A percentile compares a stretch with the other conserved stretches of the same genome.
Conservation (phyloP, 2,888 invertebrate genomes). For the Onthophagus sagittarius region DNA sequence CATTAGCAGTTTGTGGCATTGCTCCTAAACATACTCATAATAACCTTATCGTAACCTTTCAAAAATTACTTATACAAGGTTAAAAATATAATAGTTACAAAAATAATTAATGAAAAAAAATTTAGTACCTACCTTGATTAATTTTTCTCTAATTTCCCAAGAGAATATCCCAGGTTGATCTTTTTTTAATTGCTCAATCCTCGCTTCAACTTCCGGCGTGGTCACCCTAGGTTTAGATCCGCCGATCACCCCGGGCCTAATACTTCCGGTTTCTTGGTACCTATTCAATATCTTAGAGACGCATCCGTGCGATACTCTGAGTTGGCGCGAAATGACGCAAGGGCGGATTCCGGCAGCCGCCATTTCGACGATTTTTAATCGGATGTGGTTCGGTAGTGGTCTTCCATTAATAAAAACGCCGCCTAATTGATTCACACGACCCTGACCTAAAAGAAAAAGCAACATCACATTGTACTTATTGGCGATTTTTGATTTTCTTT, state of each 20-base stretch:
- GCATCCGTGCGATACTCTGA: conserved; percentile 96
- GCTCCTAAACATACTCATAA: background rate
- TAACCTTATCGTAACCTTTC: too few relatives aligned
- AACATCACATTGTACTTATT: background rate
- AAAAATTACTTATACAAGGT: too few relatives aligned
- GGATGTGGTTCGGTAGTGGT: conserved; percentile 91
- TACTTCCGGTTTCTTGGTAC: conserved; percentile 93
- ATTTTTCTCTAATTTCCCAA: conserved; percentile 92
- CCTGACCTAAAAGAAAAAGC: conserved; percentile 73
- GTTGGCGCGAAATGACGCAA: conserved; percentile 91
- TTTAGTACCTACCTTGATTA: conserved; percentile 67
- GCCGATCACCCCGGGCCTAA: conserved; percentile 90
- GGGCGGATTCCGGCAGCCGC: conserved; percentile 91
- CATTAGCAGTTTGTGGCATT: background rate
- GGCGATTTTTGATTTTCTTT: background rate
- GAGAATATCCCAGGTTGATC: conserved; percentile 91
- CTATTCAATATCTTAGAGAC: conserved; percentile 95
- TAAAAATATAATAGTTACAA: too few relatives aligned
- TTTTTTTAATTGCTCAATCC: conserved; percentile 87
- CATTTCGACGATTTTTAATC: conserved; percentile 94
- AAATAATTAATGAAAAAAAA: too few relatives aligned
- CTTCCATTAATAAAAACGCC: conserved; percentile 98
- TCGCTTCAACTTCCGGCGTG: conserved; percentile 87
- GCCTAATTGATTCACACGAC: conserved; percentile 93
- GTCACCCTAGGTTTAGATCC: conserved; percentile 92